Evolutionary conservation across 2,113 vertebrate species (phyloP), one percentile per base, ranked within the genome.

Genomic region (Rallus limicola): DNA sequence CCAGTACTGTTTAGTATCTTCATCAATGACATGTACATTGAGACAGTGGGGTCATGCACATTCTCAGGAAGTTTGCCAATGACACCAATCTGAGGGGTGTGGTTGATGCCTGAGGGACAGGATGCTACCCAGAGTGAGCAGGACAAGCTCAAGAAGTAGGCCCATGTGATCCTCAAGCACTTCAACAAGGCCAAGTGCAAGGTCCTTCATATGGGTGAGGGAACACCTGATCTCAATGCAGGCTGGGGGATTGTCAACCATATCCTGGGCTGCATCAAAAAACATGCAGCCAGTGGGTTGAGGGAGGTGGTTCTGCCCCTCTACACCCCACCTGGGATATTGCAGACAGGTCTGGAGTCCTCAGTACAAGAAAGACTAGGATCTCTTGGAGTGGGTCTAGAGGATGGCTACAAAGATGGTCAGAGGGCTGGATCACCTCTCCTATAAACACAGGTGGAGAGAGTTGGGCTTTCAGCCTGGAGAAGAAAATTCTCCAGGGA

Each of bases 41-140:
- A 4, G 25, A 29, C 5, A 23, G 25, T 23, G n/a, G 5, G 38
- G 44, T 53, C 0, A 4, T 34, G 9, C 52, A 24, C 31, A 63
- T 10, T 10, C 26, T 63, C 33, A 53, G 36, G 19, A 63, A 62
- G 24, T 44, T 34, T 34, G 58, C 25, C 4, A 13, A 74, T 3
- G 8, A 55, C 69, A 46, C 20, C 33, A 74, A 84, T 10, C 26
- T 74, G 48, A 46, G 16, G 13, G 20, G 21, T 65, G 34, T 1
- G 2, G 16, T 20, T 31, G 34, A 68, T 0, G 0, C 24, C 21
- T 15, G 21, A 63, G 21, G n/a, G 38, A 62, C 2, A 1, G 24
- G 68, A 63, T 62, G 46, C 11, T 19, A 42, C 24, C 24, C 44
- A 82, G 24, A 52, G 44, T 26, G 26, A 70, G 18, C 24, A 24